Evolutionary conservation across 2,797 vertebrate genomes (phyloP).

Genomic region (Peromyscus attwateri): DNA sequence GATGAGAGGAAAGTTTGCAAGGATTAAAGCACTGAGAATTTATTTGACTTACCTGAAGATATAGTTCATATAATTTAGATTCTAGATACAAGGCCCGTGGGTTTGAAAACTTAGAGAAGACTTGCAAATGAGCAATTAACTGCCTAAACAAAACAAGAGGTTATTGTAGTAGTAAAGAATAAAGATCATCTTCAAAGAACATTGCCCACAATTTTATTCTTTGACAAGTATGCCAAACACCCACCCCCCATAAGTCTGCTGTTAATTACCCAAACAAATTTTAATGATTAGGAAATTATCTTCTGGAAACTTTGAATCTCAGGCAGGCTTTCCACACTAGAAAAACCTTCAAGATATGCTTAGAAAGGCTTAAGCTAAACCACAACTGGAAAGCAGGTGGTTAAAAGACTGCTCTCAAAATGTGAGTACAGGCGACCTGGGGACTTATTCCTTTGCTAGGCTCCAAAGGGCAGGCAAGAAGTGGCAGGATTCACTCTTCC

Average conservation of each 20-base stretch:
- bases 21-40: neutral
- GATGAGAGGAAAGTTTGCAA: slow-evolving; percentile 37
- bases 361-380: neutral
- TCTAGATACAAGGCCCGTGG: slow-evolving; percentile 95
- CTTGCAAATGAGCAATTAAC: slow-evolving; percentile 94
- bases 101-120: slow-evolving; percentile 97
- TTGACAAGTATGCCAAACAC: neutral
- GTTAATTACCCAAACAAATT: neutral
- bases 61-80: slow-evolving; percentile 92
- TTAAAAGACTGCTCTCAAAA: neutral
- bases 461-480: neutral
- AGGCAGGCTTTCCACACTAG: neutral
- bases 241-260: neutral
- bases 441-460: neutral
- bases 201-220: neutral
- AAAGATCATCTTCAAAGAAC: neutral
- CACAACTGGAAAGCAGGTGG: neutral
- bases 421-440: neutral
- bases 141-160: slow-evolving; percentile 89
- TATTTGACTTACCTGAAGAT: slow-evolving; percentile 92
- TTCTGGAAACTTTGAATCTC: neutral
- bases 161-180: neutral
- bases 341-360: neutral
- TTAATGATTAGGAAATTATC: slow-evolving; percentile 43
- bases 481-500: neutral